phyloP scores from a whole-genome alignment of 2,888 invertebrate genomes.

The Pharmacophagus antenor region DNA sequence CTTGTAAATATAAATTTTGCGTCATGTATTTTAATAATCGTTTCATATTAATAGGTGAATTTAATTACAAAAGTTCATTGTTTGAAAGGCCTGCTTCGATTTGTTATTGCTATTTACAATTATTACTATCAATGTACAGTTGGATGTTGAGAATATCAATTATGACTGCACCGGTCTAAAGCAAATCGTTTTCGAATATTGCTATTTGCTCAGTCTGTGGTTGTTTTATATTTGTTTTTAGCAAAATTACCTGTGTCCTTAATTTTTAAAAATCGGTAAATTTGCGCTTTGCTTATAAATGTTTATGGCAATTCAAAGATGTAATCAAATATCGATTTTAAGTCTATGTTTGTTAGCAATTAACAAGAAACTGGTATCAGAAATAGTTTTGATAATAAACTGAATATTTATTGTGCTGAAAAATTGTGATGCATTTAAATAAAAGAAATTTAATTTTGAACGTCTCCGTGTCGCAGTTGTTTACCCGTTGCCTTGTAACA shows the following conservation, averaged over 20 bases:
- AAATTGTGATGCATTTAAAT: too few relatives aligned
- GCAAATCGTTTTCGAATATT: neutral
- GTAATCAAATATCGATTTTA: too few relatives aligned
- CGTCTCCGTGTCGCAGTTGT: too few relatives aligned
- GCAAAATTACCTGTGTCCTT: neutral
- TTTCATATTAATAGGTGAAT: neutral
- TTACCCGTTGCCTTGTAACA: too few relatives aligned
- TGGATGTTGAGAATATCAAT: neutral
- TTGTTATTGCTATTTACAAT: neutral
- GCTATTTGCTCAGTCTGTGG: neutral
- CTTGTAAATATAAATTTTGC: neutral
- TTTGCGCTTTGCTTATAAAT: neutral
- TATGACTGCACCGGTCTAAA: neutral
- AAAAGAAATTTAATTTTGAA: too few relatives aligned
- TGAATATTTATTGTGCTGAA: too few relatives aligned
- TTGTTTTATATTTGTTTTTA: slow-evolving; percentile 1
- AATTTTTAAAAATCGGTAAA: neutral
- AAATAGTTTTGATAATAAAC: too few relatives aligned
- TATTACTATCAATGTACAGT: neutral
- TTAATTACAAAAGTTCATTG: neutral
- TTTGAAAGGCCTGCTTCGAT: neutral
- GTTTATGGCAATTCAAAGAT: too few relatives aligned
- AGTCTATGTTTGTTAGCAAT: too few relatives aligned
- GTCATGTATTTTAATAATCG: neutral
- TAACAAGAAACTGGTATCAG: too few relatives aligned